Percentiles rank a stretch among this genome's conserved stretches.
Evolutionary conservation across 2,797 vertebrate genomes (phyloP).

Genomic region (Triplophysa bombifrons): DNA sequence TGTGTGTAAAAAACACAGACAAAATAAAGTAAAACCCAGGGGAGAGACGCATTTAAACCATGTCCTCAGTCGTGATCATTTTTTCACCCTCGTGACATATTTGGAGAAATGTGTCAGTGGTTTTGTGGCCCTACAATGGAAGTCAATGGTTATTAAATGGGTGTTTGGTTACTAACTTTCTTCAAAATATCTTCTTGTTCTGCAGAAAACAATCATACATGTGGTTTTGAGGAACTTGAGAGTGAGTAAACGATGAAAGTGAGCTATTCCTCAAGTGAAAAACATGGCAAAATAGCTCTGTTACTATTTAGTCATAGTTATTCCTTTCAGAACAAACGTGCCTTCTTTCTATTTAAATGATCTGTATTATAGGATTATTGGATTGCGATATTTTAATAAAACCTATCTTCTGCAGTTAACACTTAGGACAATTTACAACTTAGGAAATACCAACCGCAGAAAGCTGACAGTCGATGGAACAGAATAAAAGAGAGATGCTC

Average conservation of each 20-base stretch:
- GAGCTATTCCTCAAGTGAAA: no score
- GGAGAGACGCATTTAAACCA: slow-evolving; percentile 11
- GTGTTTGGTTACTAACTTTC: no score
- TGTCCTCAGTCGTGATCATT: background rate
- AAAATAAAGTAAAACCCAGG: background rate
- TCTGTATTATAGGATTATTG: background rate
- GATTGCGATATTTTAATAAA: background rate
- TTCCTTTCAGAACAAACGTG: background rate
- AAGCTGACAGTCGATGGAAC: background rate
- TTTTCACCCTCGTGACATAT: no score
- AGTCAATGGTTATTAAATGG: no score
- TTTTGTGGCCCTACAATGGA: no score
- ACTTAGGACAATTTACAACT: background rate
- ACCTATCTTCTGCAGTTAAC: background rate
- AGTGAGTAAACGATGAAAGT: no score
- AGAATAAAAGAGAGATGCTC: background rate
- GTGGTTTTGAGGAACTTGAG: no score
- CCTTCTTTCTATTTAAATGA: background rate
- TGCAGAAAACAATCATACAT: no score
- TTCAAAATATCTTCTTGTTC: no score
- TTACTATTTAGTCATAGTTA: background rate
- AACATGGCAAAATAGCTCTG: background rate
- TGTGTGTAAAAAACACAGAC: background rate
- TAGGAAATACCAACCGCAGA: background rate
- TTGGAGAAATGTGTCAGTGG: no score